Percentiles rank a stretch among this genome's conserved stretches.
phyloP scores from a whole-genome alignment of 2,797 vertebrate species.

The Melanogrammus aeglefinus region DNA sequence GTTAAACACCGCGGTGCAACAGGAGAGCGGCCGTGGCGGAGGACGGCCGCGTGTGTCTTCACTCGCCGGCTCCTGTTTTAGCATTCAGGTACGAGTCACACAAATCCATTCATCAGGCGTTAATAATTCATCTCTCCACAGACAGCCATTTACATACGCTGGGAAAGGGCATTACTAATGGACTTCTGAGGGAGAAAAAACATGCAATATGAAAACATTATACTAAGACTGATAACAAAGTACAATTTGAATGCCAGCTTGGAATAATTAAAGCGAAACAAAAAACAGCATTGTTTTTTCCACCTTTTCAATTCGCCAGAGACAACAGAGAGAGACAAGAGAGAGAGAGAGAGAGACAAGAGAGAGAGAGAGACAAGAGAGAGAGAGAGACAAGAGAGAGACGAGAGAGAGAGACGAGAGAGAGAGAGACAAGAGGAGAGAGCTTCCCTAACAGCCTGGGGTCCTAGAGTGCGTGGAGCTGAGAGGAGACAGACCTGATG shows the following conservation, averaged over 20 bases:
- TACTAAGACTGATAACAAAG: too few relatives aligned
- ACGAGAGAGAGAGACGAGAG: too few relatives aligned
- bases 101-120: neutral
- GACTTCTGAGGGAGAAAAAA: neutral
- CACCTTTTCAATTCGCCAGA: neutral
- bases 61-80: neutral
- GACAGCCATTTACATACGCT: neutral
- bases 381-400: too few relatives aligned
- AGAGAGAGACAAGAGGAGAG: neutral
- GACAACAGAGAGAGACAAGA: too few relatives aligned
- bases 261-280: neutral
- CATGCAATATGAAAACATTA: too few relatives aligned
- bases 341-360: too few relatives aligned
- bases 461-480: neutral
- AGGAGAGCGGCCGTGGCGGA: too few relatives aligned
- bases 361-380: too few relatives aligned
- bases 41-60: neutral
- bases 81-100: neutral
- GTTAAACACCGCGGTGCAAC: constrained; percentile 19
- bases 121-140: neutral
- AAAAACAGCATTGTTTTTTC: neutral
- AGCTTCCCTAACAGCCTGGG: neutral
- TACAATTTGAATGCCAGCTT: neutral
- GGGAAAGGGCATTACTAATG: constrained; percentile 3
- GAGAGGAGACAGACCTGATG: too few relatives aligned